Evolutionary conservation across 2,113 vertebrate species (phyloP).

Genomic region (Chloropsis cyanopogon): DNA sequence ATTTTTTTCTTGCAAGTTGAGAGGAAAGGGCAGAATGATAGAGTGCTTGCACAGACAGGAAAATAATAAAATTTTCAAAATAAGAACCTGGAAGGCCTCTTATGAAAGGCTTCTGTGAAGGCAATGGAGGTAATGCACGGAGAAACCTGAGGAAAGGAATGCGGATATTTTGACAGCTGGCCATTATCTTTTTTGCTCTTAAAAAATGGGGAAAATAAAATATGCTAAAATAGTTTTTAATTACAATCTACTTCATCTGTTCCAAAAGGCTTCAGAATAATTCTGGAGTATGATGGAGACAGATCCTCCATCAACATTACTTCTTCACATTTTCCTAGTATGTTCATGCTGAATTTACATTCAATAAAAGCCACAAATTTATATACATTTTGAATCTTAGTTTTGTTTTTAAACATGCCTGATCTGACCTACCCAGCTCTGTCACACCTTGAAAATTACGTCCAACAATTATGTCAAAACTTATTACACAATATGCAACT

Average conservation of each 20-base stretch:
- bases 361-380: not conserved
- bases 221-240: not conserved
- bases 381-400: not conserved
- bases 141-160: not conserved
- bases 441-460: not conserved
- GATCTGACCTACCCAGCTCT: not conserved
- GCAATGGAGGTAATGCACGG: not conserved
- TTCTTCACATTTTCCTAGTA: not conserved
- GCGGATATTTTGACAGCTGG: not conserved
- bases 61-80: not conserved
- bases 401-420: not conserved
- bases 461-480: not conserved
- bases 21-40: not conserved
- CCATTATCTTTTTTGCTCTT: not conserved
- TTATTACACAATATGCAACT: not conserved
- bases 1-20: not conserved
- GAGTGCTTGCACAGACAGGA: not conserved
- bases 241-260: not conserved
- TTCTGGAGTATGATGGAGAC: fast-evolving
- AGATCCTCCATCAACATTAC: not conserved
- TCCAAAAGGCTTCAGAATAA: not conserved
- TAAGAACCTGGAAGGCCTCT: not conserved
- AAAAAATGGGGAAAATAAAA: not conserved
- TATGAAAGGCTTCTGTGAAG: not conserved
- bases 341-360: not conserved